Evolutionary conservation across 2,888 invertebrate genomes (phyloP).

Genomic region (Aleiodes alternator): DNA sequence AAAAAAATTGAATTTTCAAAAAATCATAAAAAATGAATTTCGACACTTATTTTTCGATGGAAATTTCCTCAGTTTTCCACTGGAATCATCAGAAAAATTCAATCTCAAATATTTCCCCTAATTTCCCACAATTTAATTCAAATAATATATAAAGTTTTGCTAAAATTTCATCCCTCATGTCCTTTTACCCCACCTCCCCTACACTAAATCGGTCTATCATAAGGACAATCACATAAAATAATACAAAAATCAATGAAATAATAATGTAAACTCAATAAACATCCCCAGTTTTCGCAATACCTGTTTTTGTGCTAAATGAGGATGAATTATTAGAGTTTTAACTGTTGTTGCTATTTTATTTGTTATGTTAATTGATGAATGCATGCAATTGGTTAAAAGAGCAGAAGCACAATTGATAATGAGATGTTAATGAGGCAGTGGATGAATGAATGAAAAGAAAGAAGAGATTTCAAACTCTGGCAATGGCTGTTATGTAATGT

Average conservation of each 20-base stretch:
- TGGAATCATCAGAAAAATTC: no score
- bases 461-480: slow-evolving; percentile 36
- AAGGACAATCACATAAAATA: no score
- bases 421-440: slow-evolving; percentile 18
- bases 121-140: no score
- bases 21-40: no score
- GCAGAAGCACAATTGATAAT: neutral
- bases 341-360: slow-evolving; percentile 69
- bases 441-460: slow-evolving; percentile 13
- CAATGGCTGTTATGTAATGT: slow-evolving; percentile 23
- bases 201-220: no score
- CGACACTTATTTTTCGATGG: no score
- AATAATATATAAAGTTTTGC: no score
- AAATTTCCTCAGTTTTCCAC: no score
- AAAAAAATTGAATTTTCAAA: no score
- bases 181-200: no score
- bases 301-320: neutral
- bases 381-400: neutral
- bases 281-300: neutral
- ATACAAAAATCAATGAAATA: neutral
- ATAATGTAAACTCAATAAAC: slow-evolving; percentile 4
- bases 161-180: no score
- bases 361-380: slow-evolving; percentile 8
- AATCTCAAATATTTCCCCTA: no score
- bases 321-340: slow-evolving; percentile 42